Evolutionary conservation across 2,888 invertebrate genomes (phyloP), one percentile per base, ranked within the genome.

Genomic region (Lycophotia porphyrea): DNA sequence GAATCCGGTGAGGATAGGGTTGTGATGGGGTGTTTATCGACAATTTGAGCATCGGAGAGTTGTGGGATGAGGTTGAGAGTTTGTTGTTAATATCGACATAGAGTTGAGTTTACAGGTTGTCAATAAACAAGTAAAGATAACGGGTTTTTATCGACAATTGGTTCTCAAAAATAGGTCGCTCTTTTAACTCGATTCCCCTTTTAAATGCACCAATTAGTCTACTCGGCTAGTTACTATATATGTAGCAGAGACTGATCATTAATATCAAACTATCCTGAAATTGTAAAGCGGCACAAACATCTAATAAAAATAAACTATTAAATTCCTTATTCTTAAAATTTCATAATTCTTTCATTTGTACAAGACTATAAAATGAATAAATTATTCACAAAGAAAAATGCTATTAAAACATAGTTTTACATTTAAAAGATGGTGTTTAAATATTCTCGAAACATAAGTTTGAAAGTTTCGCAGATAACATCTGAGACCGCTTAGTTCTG

Each of bases 1-100:
- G 87, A 83, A 88, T 89, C 80, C 80, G 74, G 47, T 80, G 82
- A 81, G 71, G 64, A 67, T 80, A 86, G 87, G 77, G 85, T 70
- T 77, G 88, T 74, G 63, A 73, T 64, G 69, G 64, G 36, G 31
- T 74, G 49, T 70, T 44, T 79, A 80, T 85, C 87, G 83, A 80
- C 70, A 76, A 47, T 64, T 66, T 81, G 60, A 34, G 34, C 34
- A 60, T 78, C n/a, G 34, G 44, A 49, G 34, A 42, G 9, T 55
- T 75, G 21, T 61, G 18, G n/a, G 21, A 31, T 49, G 69, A 31
- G 49, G 18, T 44, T 44, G 21, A 31, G 21, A 8, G 11, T 39
- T 31, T 39, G 27, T 69, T 18, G 3, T 13, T 21, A 24, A 42
- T 55, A 11, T 27, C 11, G 18, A n/a, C 15, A 2, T 39, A 18